Base-by-base conservation (phyloP, 2,888 invertebrate species). In the Congeria kusceri region DNA sequence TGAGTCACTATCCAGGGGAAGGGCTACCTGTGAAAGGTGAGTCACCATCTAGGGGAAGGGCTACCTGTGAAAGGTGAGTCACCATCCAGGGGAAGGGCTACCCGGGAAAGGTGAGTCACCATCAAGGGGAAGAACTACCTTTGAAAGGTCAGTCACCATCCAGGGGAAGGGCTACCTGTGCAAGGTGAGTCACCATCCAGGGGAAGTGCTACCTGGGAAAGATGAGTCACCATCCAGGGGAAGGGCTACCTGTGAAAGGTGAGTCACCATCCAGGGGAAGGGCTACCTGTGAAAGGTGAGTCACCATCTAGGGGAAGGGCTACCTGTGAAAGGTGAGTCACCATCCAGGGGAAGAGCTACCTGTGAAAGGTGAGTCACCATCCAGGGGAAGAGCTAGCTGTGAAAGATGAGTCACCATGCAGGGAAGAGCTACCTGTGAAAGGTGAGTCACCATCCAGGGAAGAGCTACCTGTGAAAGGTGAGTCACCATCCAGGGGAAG, bases 11-110 rank as follows among this genome's bases (percentile, higher is more conserved):
- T n/a, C n/a, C n/a, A n/a, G 20, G 9, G 53, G 23, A 15, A 20
- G n/a, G 5, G 23, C 3, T 20, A 53, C 20, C 25, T 3, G 25
- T 9, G 5, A 4, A 4, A 56, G 9, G 56, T 20, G 3, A 15
- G 4, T 56, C 11, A 15, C 15, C 15, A 46, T 46, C n/a, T n/a
- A n/a, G n/a, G n/a, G n/a, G n/a, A n/a, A n/a, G 39, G 9, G 39
- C 9, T 39, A 39, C 15, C 39, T 39, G 39, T 11, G 5, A 32
- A 32, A 32, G 32, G 32, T 3, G 39, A 39, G 96, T 99, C 0
- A 96, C 96, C 9, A 96, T 99, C 72, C 99, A 99, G 94, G 97
- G 97, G 82, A 97, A 98, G 94, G 96, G 96, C 76, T 98, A 96
- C 93, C 95, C 95, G 56, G 98, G 98, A 57, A 96, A 96, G 81